Evolutionary conservation across 1,140 invertebrate species (phyloP).

Genomic region (Hyphantria cunea): DNA sequence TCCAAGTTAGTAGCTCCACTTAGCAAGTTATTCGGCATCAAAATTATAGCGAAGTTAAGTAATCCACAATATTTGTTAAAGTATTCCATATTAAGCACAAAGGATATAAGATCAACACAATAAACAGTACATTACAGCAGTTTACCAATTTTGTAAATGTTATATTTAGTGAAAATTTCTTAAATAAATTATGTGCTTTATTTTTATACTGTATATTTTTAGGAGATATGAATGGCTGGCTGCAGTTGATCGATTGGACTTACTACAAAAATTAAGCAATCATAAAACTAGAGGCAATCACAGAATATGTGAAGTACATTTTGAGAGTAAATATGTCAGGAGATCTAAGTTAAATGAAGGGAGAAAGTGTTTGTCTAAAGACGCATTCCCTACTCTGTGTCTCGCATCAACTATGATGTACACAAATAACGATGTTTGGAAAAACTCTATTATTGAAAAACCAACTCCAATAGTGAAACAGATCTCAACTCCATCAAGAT

Average conservation of each 20-base stretch:
- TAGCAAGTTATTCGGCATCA: too few relatives aligned
- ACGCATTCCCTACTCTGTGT: constrained; percentile 21
- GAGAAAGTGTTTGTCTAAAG: constrained; percentile 25
- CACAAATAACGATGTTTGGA: background rate
- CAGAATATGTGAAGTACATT: constrained; percentile 31
- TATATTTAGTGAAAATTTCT: too few relatives aligned
- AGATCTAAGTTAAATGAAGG: constrained; percentile 2
- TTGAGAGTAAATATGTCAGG: constrained; percentile 13
- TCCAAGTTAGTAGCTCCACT: too few relatives aligned
- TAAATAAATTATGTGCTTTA: too few relatives aligned
- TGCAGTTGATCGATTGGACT: constrained; percentile 24
- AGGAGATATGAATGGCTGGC: constrained; percentile 28
- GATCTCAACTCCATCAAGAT: background rate
- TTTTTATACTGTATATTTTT: background rate
- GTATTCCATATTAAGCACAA: too few relatives aligned
- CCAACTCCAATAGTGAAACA: background rate
- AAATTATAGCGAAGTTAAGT: too few relatives aligned
- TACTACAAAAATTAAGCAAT: constrained; percentile 16
- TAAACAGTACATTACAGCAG: too few relatives aligned
- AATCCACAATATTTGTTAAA: too few relatives aligned
- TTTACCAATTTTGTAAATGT: too few relatives aligned
- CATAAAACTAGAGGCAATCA: constrained; percentile 23
- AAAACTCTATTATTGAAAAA: background rate
- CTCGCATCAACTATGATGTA: background rate
- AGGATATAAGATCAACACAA: too few relatives aligned